phyloP scores from a whole-genome alignment of 2,888 invertebrate species.

The Platycheirus rosarum region DNA sequence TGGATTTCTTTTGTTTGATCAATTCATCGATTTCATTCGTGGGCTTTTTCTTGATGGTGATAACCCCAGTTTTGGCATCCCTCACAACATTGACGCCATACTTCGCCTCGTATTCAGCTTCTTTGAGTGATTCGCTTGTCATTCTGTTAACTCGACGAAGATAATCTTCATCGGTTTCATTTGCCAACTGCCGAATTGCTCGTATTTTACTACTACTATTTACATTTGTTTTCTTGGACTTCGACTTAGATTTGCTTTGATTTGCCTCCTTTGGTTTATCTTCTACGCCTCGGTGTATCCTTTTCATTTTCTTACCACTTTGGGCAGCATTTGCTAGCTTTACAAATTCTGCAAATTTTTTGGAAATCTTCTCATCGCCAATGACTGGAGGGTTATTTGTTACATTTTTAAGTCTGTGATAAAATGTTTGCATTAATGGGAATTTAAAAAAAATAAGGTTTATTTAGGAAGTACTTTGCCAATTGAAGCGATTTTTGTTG shows the following conservation, averaged over 20 bases:
- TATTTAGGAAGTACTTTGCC: constrained; percentile 83
- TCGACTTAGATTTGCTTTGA: constrained; percentile 13
- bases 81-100: constrained; percentile 85
- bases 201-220: constrained; percentile 81
- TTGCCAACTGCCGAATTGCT: constrained; percentile 85
- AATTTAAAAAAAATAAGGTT: neutral
- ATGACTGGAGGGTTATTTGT: constrained; percentile 90
- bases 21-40: constrained; percentile 84
- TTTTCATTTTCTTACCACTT: constrained; percentile 79
- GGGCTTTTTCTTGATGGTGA: constrained; percentile 82
- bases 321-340: constrained; percentile 84
- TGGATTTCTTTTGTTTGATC: constrained; percentile 79
- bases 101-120: constrained; percentile 86
- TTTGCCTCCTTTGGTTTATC: constrained; percentile 78
- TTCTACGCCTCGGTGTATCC: constrained; percentile 77
- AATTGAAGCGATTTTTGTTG: constrained; percentile 87
- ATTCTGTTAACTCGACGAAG: constrained; percentile 86
- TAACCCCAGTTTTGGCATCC: constrained; percentile 83
- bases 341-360: constrained; percentile 87
- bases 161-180: constrained; percentile 86
- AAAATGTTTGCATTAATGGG: neutral
- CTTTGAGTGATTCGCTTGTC: constrained; percentile 85
- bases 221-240: constrained; percentile 66
- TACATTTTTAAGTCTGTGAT: constrained; percentile 80
- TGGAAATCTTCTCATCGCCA: constrained; percentile 89